Evolutionary conservation across 1,140 invertebrate genomes (phyloP), one percentile per base, ranked within the genome.

Genomic region (Ladona fulva): DNA sequence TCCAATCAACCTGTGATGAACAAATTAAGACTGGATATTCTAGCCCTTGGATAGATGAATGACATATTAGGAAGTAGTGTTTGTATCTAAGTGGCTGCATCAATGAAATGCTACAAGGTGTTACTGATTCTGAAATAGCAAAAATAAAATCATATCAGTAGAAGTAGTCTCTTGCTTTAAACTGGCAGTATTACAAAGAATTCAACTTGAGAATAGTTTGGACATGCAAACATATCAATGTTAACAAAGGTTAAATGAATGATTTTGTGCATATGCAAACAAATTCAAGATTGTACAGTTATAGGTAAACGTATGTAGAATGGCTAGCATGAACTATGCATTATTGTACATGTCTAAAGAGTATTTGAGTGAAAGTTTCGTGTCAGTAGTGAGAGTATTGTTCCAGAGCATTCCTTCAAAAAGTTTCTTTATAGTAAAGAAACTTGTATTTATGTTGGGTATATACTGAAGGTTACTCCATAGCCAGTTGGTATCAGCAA

Each of bases 1-100:
- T 66, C 52, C 52, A 66, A 66, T 66, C n/a, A 66, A 66, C 52
- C 52, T 66, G 52, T 66, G 52, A 66, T 66, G 52, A 66, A 66
- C 52, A 19, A 66, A 66, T 66, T 19, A 66, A 66, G 52, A 66
- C 52, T 66, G 52, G 52, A 66, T 66, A 66, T 66, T 66, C 52
- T 66, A 66, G 52, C 52, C 52, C 52, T 66, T 66, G 52, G 52
- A 66, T 66, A 66, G 52, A 22, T 22, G 52, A 66, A 19, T 66
- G 52, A 66, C 14, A 66, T 66, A 66, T 66, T 66, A 66, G 52
- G 52, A 66, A 66, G 52, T 66, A 66, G 52, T 66, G 52, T 66
- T 66, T 66, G 52, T 66, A 66, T 66, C 52, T 19, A 22, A 66
- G 52, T 66, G 52, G 52, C 52, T 66, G n/a, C 52, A 66, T 66